phyloP scores from a whole-genome alignment of 2,113 vertebrate genomes.

The Myotis davidii region DNA sequence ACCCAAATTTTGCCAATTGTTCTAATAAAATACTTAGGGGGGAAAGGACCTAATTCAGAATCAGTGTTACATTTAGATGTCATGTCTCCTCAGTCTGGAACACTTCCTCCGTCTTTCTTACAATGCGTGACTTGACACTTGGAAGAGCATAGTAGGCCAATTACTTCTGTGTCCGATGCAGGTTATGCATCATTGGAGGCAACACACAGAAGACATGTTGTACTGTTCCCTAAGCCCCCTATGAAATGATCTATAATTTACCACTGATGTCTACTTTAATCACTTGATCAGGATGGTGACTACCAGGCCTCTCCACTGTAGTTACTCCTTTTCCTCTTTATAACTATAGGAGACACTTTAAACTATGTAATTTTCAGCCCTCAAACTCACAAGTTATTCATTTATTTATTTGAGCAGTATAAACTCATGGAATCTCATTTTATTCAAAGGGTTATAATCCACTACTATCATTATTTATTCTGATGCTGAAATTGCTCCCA shows the following conservation, averaged over 20 bases:
- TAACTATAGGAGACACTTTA: not conserved
- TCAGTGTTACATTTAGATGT: not conserved
- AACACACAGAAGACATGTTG: not conserved
- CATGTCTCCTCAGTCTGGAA: not conserved
- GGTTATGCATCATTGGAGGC: not conserved
- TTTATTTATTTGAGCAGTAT: not conserved
- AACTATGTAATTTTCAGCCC: not conserved
- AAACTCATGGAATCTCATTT: not conserved
- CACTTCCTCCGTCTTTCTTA: not conserved
- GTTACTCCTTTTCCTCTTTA: not conserved
- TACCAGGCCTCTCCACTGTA: not conserved
- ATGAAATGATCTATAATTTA: not conserved
- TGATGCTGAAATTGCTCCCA: conserved; percentile 6
- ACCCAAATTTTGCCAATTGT: not conserved
- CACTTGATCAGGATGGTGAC: not conserved
- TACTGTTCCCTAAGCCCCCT: not conserved
- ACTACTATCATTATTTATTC: not conserved
- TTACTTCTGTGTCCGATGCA: not conserved
- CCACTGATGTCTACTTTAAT: not conserved
- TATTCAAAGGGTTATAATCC: not conserved
- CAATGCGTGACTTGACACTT: not conserved
- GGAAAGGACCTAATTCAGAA: not conserved
- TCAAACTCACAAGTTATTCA: conserved; percentile 40
- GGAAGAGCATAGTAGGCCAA: not conserved
- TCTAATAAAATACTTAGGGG: not conserved